phyloP scores from a whole-genome alignment of 1,140 invertebrate species.

The Drosophila subpulchrella region DNA sequence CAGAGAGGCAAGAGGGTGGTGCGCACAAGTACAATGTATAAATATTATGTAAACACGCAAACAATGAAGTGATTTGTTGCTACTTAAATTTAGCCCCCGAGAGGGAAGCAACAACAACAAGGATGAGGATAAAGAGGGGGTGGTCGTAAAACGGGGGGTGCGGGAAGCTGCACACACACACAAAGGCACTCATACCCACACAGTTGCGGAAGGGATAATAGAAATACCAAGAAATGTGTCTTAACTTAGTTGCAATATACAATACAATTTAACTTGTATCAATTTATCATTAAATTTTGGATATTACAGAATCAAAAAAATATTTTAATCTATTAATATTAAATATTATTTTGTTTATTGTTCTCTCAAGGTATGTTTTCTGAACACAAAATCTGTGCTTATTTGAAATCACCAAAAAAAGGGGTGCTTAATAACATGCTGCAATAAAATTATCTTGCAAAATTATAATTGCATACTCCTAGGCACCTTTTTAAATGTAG shows the following conservation, averaged over 20 bases:
- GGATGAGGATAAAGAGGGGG: background rate
- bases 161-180: slow-evolving; percentile 41
- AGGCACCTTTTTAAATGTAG: too few species aligned
- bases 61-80: slow-evolving; percentile 82
- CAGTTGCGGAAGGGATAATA: slow-evolving; percentile 10
- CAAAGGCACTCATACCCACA: background rate
- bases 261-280: too few species aligned
- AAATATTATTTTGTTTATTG: too few species aligned
- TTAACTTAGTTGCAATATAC: too few species aligned
- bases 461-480: too few species aligned
- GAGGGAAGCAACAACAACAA: slow-evolving; percentile 42
- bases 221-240: background rate
- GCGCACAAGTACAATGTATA: slow-evolving; percentile 68
- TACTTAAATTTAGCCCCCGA: slow-evolving; percentile 79
- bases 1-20: background rate
- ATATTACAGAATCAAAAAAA: too few species aligned
- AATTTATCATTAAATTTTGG: too few species aligned
- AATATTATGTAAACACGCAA: slow-evolving; percentile 83
- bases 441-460: too few species aligned
- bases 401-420: background rate
- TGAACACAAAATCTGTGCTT: too few species aligned
- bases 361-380: too few species aligned
- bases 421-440: too few species aligned
- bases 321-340: too few species aligned
- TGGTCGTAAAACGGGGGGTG: background rate